A percentile compares a stretch with the other conserved stretches of the same genome.
Evolutionary conservation across 2,797 vertebrate genomes (phyloP).

Genomic region (Chrysocyon brachyurus): DNA sequence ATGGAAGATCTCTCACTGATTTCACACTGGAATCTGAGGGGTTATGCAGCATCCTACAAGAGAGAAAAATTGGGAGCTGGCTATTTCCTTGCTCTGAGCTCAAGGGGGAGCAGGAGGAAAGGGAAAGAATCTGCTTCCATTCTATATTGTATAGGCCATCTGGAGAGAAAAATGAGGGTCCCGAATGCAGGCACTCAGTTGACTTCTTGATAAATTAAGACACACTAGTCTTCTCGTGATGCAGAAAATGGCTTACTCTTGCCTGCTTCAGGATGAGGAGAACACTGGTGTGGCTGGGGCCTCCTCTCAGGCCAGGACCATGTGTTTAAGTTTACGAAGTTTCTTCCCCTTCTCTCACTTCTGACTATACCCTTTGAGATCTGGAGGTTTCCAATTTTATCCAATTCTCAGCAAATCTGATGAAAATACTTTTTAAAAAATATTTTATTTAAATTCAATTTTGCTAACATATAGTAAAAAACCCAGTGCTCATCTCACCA

Average conservation of each 20-base stretch:
- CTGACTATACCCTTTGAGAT: neutral
- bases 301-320: neutral
- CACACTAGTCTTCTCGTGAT: neutral
- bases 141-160: neutral
- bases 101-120: neutral
- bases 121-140: neutral
- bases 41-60: neutral
- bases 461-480: too few species aligned
- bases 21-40: neutral
- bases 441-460: too few species aligned
- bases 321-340: neutral
- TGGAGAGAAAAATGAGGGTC: neutral
- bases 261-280: neutral
- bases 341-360: neutral
- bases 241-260: neutral
- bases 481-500: too few species aligned
- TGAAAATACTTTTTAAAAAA: neutral
- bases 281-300: neutral
- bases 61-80: neutral
- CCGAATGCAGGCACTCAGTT: neutral
- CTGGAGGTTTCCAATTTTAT: neutral
- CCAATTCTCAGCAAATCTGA: neutral
- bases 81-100: neutral
- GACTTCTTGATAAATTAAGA: neutral
- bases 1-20: neutral